Conservation (phyloP, 2,888 invertebrate genomes). For the Cylloceria caligata region DNA sequence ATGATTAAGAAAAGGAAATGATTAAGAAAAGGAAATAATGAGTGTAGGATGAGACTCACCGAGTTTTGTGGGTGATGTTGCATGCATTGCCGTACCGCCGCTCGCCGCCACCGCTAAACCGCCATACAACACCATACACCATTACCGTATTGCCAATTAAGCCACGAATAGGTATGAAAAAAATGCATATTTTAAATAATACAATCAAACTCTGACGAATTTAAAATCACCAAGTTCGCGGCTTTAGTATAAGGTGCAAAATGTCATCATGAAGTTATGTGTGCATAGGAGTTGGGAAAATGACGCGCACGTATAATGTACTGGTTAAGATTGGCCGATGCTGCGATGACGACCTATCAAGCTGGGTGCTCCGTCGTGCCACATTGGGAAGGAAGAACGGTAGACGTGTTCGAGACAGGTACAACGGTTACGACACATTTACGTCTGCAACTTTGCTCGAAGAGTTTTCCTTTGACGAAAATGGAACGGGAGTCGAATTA, state of each 20-base stretch:
- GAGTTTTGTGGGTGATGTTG: conserved; percentile 83
- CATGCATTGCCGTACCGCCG: conserved; percentile 83
- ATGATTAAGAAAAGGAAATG: conserved; percentile 31
- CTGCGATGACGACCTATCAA: conserved; percentile 54
- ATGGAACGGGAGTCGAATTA: conserved; percentile 22
- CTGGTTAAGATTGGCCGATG: conserved; percentile 44
- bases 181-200: background rate
- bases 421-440: conserved; percentile 69
- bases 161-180: conserved; percentile 17
- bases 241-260: conserved; percentile 19
- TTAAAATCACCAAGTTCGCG: background rate
- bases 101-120: conserved; percentile 84
- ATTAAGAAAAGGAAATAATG: conserved; percentile 66
- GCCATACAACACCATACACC: conserved; percentile 82
- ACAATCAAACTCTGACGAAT: background rate
- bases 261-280: conserved; percentile 7
- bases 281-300: conserved; percentile 8
- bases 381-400: conserved; percentile 56
- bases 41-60: conserved; percentile 82
- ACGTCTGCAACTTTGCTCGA: conserved; percentile 74
- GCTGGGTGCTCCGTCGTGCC: conserved; percentile 62
- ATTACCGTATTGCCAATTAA: conserved; percentile 76
- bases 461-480: conserved; percentile 71
- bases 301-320: conserved; percentile 1
- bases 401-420: conserved; percentile 48